Evolutionary conservation across 1,140 invertebrate species (phyloP).

Genomic region (Macrobrachium rosenbergii): DNA sequence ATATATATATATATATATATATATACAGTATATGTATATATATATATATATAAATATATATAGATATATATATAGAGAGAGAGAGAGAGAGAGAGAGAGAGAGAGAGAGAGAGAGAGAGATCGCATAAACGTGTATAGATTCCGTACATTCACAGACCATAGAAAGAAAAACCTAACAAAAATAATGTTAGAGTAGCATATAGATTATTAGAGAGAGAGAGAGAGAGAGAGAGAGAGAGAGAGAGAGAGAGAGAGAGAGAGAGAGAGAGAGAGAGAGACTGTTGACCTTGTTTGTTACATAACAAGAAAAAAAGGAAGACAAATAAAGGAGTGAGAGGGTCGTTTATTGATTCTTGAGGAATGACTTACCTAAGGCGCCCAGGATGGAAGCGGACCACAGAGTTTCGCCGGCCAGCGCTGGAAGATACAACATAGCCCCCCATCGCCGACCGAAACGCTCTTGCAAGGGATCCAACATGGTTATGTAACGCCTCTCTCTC

Average conservation of each 20-base stretch:
- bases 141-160: not conserved
- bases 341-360: not conserved
- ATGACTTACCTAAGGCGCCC: constrained; percentile 78
- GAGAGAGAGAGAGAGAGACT: too few relatives aligned
- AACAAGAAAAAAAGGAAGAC: too few relatives aligned
- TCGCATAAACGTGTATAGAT: not conserved
- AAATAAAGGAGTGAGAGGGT: too few relatives aligned
- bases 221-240: too few relatives aligned
- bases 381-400: constrained; percentile 85
- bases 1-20: too few relatives aligned
- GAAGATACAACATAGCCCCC: constrained; percentile 83
- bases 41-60: too few relatives aligned
- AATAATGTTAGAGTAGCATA: not conserved
- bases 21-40: too few relatives aligned
- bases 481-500: constrained; percentile 83
- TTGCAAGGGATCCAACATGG: constrained; percentile 87
- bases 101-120: not conserved
- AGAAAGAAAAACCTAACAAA: too few relatives aligned
- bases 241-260: not conserved
- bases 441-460: constrained; percentile 81
- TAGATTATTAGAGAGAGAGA: not conserved
- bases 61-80: too few relatives aligned
- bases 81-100: constrained; percentile 18
- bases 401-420: constrained; percentile 83
- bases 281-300: too few relatives aligned